Evolutionary conservation across 2,113 vertebrate species (phyloP).

Genomic region (Callorhinus ursinus): DNA sequence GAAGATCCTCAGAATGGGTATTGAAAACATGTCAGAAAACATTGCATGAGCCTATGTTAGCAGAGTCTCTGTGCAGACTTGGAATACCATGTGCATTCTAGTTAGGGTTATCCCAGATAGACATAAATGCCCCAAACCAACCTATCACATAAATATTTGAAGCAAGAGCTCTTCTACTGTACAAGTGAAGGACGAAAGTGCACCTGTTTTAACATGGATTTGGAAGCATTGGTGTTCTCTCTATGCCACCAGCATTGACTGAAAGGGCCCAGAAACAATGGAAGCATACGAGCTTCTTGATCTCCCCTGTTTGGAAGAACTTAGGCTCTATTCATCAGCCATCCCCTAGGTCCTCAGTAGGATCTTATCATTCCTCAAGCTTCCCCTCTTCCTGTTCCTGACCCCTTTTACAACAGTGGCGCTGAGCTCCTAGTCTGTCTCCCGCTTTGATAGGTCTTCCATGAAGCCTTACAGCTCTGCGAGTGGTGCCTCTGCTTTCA

Average conservation of each 20-base stretch:
- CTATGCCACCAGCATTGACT: too few relatives aligned
- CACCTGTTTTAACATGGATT: background rate
- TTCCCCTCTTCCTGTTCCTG: background rate
- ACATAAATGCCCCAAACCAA: too few relatives aligned
- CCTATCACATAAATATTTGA: background rate
- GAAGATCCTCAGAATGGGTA: background rate
- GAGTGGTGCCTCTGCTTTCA: background rate
- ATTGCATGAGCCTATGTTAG: background rate
- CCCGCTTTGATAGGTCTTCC: background rate
- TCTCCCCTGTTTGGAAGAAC: background rate
- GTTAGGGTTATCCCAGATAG: background rate
- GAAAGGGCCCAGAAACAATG: background rate
- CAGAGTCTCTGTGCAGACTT: background rate
- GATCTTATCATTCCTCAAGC: background rate
- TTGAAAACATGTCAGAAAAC: background rate
- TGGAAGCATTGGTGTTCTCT: background rate
- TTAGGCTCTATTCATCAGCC: too few relatives aligned
- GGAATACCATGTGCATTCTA: background rate
- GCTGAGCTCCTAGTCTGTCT: background rate
- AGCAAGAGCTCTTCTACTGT: background rate
- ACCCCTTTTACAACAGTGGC: fast-evolving
- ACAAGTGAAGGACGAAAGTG: background rate
- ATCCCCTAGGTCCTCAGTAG: background rate
- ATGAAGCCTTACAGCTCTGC: background rate
- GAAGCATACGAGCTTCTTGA: background rate